Percentiles rank a stretch among this genome's conserved stretches.
Evolutionary conservation across 2,888 invertebrate genomes (phyloP).

Genomic region (Ellobium chinense): DNA sequence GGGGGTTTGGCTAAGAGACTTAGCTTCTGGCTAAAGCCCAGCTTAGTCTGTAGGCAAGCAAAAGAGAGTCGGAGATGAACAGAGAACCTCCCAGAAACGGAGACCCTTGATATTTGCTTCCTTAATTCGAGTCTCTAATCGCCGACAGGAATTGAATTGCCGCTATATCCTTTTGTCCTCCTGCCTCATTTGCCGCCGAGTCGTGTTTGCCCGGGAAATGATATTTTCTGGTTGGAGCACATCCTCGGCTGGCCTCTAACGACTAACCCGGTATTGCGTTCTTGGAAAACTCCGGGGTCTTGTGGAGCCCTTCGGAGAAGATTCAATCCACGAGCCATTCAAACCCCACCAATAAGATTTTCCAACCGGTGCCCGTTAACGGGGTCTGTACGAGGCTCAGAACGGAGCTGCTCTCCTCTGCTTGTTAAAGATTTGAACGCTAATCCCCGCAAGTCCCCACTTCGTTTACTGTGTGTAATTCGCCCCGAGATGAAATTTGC

Average conservation of each 20-base stretch:
- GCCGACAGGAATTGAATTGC: constrained; percentile 51
- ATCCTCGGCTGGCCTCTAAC: constrained; percentile 38
- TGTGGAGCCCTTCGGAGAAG: constrained; percentile 24
- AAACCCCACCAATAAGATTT: constrained; percentile 46
- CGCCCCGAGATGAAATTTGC: constrained; percentile 57
- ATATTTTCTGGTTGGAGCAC: constrained; percentile 50
- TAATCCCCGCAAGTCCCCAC: constrained; percentile 56
- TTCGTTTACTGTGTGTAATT: constrained; percentile 56
- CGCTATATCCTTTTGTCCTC: constrained; percentile 53
- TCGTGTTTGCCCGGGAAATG: constrained; percentile 53
- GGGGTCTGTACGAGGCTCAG: constrained; percentile 22
- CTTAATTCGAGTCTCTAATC: constrained; percentile 50
- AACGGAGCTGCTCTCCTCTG: constrained; percentile 46
- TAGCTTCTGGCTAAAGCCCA: constrained; percentile 22
- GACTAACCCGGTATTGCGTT: constrained; percentile 36
- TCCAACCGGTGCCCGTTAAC: constrained; percentile 21
- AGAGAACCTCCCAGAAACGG: constrained; percentile 13
- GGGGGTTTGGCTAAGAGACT: constrained; percentile 6
- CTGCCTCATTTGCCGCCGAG: constrained; percentile 51
- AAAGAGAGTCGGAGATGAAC: constrained; percentile 22
- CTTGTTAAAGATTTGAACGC: constrained; percentile 53
- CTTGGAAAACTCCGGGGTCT: constrained; percentile 25
- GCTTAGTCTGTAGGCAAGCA: constrained; percentile 42
- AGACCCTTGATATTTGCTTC: constrained; percentile 49
- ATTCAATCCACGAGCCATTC: constrained; percentile 46